Conservation (phyloP, 2,797 vertebrate genomes). For the Mastacembelus armatus region DNA sequence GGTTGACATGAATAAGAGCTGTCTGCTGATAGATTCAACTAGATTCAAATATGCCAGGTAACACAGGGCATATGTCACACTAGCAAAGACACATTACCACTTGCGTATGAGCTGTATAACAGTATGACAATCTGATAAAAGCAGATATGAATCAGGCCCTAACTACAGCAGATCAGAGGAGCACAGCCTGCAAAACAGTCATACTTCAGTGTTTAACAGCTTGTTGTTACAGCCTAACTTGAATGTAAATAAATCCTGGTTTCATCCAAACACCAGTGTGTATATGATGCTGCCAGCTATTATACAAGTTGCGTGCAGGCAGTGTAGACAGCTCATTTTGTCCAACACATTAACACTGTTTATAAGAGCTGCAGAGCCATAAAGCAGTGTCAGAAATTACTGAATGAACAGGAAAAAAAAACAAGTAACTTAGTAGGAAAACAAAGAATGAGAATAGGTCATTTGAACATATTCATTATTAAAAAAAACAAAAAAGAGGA, state of each 20-base stretch:
- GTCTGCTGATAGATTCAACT: neutral
- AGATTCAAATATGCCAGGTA: neutral
- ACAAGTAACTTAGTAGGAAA: neutral
- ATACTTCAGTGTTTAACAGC: constrained; percentile 48
- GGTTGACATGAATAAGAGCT: constrained; percentile 27
- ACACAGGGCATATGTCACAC: too few species aligned
- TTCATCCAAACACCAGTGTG: constrained; percentile 60
- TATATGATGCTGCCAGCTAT: constrained; percentile 51
- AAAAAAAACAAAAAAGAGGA: neutral
- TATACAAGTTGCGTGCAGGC: constrained; percentile 38
- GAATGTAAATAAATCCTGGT: constrained; percentile 54
- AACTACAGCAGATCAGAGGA: constrained; percentile 8
- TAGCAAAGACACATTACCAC: neutral
- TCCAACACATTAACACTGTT: constrained; percentile 37
- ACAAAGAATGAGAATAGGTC: neutral
- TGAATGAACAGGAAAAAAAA: constrained; percentile 20
- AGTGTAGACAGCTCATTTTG: neutral
- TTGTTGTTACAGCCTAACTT: constrained; percentile 33
- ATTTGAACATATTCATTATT: neutral
- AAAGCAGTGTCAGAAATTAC: constrained; percentile 17
- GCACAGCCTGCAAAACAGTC: constrained; percentile 20
- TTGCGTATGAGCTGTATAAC: neutral
- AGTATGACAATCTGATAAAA: constrained; percentile 4
- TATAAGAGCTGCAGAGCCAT: constrained; percentile 26
- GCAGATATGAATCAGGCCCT: constrained; percentile 4